Evolutionary conservation across 2,113 vertebrate species (phyloP).

Genomic region (Cololabis saira): DNA sequence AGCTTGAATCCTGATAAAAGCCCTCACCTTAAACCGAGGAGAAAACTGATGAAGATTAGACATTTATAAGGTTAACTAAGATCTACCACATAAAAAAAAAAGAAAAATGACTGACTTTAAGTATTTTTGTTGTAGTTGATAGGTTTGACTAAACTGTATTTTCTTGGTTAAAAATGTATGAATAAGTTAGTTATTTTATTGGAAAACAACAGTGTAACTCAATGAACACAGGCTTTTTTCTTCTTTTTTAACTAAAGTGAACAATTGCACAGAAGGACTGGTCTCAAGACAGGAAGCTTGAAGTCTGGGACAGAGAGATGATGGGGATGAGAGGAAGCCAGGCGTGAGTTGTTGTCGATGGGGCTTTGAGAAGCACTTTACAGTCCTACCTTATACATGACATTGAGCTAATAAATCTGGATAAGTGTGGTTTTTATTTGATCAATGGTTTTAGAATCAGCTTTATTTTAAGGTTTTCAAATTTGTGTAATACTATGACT

Average conservation of each 20-base stretch:
- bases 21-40: constrained; percentile 44
- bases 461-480: not conserved
- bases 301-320: constrained; percentile 10
- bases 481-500: not conserved
- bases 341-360: not conserved
- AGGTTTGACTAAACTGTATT: no score
- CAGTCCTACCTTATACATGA: constrained; percentile 3
- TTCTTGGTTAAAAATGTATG: no score
- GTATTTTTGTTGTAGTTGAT: not conserved
- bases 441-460: not conserved
- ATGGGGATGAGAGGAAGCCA: constrained; percentile 1
- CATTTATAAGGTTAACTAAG: no score
- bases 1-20: constrained; percentile 42
- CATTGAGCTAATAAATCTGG: not conserved
- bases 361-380: not conserved
- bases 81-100: no score
- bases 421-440: not conserved
- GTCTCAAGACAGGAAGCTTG: not conserved
- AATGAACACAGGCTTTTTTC: no score
- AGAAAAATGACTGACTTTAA: no score
- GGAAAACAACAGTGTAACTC: no score
- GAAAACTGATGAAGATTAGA: constrained; percentile 37
- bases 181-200: no score
- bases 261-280: not conserved
- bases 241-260: no score